These are phyloP conservation scores for Archips xylosteana DNA, from an alignment of 2,888 invertebrate species.

Conservation along the genomic window DNA sequence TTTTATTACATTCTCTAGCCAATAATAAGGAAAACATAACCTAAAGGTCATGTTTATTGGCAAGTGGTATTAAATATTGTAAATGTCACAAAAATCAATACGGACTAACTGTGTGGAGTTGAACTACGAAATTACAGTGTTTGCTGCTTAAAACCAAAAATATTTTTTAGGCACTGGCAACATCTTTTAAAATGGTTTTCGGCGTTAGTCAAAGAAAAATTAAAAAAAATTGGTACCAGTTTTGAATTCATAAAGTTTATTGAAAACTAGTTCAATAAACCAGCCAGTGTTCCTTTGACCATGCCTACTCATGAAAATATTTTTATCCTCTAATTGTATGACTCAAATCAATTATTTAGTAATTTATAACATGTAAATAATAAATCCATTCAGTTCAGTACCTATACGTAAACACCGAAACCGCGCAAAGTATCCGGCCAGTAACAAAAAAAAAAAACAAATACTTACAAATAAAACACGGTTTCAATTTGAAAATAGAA, in stretches of 20 bases:
- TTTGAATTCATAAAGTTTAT: too few relatives aligned
- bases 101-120: too few relatives aligned
- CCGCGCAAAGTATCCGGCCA: background rate
- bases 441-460: slow-evolving; percentile 16
- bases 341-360: background rate
- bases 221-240: background rate
- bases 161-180: background rate
- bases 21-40: too few relatives aligned
- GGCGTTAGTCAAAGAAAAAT: background rate
- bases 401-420: background rate
- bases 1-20: too few relatives aligned
- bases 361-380: background rate
- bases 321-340: background rate
- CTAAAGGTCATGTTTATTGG: too few relatives aligned
- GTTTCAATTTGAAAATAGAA: slow-evolving; percentile 27
- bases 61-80: too few relatives aligned
- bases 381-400: background rate
- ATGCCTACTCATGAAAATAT: background rate
- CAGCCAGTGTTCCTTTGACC: background rate
- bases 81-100: background rate
- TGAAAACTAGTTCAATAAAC: background rate
- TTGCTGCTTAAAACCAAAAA: too few relatives aligned
- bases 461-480: slow-evolving; percentile 37
- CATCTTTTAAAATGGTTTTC: too few relatives aligned
- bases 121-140: too few relatives aligned